Percentiles rank a stretch among this genome's conserved stretches.
Evolutionary conservation across 2,113 vertebrate genomes (phyloP).

Genomic region (Trematomus loennbergii): DNA sequence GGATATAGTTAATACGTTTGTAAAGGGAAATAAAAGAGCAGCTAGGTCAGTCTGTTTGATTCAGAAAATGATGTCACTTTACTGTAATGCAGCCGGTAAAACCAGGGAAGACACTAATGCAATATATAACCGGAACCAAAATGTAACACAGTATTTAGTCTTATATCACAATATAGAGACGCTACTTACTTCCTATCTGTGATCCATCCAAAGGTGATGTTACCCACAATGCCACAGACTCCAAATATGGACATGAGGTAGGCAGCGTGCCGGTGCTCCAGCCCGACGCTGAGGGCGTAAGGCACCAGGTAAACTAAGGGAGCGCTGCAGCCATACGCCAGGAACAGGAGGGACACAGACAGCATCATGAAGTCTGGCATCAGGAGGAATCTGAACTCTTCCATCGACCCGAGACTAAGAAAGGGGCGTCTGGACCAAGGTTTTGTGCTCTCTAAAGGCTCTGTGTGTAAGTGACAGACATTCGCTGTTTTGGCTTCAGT

Average conservation of each 20-base stretch:
- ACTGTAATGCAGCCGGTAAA: too few species aligned
- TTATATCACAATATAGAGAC: too few species aligned
- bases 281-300: slow-evolving; percentile 90
- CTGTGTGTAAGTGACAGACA: not conserved
- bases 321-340: slow-evolving; percentile 95
- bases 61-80: too few species aligned
- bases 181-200: slow-evolving; percentile 91
- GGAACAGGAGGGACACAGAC: slow-evolving; percentile 89
- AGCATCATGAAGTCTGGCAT: slow-evolving; percentile 88
- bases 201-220: slow-evolving; percentile 96
- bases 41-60: too few species aligned
- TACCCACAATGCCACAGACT: slow-evolving; percentile 92
- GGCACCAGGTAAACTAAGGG: slow-evolving; percentile 95
- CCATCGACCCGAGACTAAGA: slow-evolving; percentile 77
- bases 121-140: too few species aligned
- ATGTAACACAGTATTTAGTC: too few species aligned
- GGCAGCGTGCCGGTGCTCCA: slow-evolving; percentile 89
- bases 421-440: slow-evolving; percentile 31
- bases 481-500: not conserved
- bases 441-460: not conserved
- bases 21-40: too few species aligned
- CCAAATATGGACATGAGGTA: slow-evolving; percentile 96
- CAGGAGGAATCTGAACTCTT: slow-evolving; percentile 89
- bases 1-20: too few species aligned
- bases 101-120: too few species aligned